Percentiles rank a stretch among this genome's conserved stretches.
Conservation (phyloP, 2,888 invertebrate species). For the Drosophila trichaetosa region DNA sequence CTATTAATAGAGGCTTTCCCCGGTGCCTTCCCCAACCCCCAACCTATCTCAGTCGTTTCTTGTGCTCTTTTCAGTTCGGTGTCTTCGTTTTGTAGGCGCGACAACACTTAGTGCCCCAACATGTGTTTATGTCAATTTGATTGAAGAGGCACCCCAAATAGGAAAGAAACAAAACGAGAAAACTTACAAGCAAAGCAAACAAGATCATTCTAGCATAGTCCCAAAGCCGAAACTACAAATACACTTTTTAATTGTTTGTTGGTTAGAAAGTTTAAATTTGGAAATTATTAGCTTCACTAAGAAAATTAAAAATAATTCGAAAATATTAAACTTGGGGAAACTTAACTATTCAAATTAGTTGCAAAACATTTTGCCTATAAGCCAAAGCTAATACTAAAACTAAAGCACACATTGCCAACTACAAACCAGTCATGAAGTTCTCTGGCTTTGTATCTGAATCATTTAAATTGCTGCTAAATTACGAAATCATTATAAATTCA, state of each 20-base stretch:
- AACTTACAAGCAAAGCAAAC: constrained; percentile 17
- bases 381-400: not conserved
- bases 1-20: constrained; percentile 76
- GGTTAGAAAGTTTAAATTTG: not conserved
- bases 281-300: not conserved
- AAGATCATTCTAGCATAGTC: not conserved
- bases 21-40: not conserved
- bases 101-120: constrained; percentile 73
- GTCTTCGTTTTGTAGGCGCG: constrained; percentile 46
- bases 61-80: not conserved
- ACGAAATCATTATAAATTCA: constrained; percentile 72
- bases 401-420: not conserved
- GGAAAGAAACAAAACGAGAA: constrained; percentile 21
- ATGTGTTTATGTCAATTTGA: constrained; percentile 78
- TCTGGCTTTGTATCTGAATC: constrained; percentile 11
- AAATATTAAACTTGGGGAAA: not conserved
- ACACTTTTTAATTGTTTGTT: constrained; percentile 12
- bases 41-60: not conserved
- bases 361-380: too few species aligned
- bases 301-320: not conserved
- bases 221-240: constrained; percentile 6
- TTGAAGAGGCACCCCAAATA: constrained; percentile 57
- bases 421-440: constrained; percentile 1
- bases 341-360: not conserved
- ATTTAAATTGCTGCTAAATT: constrained; percentile 71